Conservation (phyloP, 2,113 vertebrate species). For the Cebus imitator region DNA sequence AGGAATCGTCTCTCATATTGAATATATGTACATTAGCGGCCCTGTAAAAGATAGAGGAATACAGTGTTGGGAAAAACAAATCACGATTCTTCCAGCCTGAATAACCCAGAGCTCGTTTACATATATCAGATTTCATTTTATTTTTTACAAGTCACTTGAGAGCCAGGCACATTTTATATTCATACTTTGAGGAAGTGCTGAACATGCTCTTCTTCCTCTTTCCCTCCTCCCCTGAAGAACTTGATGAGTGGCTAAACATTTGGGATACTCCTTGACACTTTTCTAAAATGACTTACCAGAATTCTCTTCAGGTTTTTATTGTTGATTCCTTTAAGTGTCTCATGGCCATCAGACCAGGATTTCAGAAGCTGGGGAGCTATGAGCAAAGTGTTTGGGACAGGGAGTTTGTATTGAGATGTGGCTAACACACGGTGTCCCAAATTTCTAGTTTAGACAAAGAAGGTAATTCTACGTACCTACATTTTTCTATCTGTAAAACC, state of each 20-base stretch:
- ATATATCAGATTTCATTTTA: constrained; percentile 73
- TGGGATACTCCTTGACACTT: constrained; percentile 42
- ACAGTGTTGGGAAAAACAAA: constrained; percentile 55
- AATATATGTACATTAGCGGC: constrained; percentile 32
- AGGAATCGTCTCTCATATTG: not conserved
- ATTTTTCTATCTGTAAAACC: constrained; percentile 19
- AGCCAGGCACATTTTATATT: constrained; percentile 55
- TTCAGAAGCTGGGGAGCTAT: not conserved
- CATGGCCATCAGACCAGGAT: not conserved
- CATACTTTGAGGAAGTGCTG: constrained; percentile 41
- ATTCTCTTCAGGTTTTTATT: constrained; percentile 52
- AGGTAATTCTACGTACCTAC: not conserved
- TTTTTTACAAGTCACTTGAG: constrained; percentile 69
- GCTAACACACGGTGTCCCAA: not conserved
- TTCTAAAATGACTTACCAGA: constrained; percentile 57
- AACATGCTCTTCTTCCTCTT: constrained; percentile 22
- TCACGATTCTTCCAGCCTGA: constrained; percentile 51
- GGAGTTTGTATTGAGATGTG: not conserved
- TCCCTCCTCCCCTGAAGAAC: not conserved
- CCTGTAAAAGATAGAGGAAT: constrained; percentile 45
- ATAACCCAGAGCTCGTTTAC: constrained; percentile 58
- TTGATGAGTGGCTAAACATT: constrained; percentile 38
- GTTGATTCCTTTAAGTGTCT: constrained; percentile 31
- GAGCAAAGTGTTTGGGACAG: not conserved
- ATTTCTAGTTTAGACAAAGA: constrained; percentile 25